Evolutionary conservation across 2,113 vertebrate species (phyloP).

Genomic region (Bos javanicus): DNA sequence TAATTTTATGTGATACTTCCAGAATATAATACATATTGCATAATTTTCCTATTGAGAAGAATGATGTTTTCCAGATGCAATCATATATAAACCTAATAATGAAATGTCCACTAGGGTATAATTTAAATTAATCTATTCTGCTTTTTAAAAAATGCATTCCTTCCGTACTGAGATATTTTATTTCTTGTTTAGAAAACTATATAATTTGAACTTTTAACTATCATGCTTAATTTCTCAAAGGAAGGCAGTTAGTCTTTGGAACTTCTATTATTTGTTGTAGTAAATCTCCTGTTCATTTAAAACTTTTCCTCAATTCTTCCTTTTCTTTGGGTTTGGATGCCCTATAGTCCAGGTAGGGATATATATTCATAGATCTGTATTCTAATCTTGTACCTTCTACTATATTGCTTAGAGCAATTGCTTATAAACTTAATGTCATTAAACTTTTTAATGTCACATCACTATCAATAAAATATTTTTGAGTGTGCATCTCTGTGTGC

Average conservation of each 20-base stretch:
- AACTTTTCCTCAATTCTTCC: neutral
- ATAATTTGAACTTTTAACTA: constrained; percentile 72
- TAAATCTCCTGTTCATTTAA: neutral
- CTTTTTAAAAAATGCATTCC: constrained; percentile 74
- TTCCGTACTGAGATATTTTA: constrained; percentile 78
- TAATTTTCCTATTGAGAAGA: constrained; percentile 84
- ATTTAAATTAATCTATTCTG: constrained; percentile 79
- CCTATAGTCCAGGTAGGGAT: neutral
- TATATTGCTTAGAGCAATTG: neutral
- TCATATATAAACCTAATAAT: constrained; percentile 84
- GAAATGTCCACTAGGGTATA: constrained; percentile 82
- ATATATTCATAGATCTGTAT: neutral
- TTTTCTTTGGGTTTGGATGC: neutral
- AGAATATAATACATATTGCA: constrained; percentile 79
- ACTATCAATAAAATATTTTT: constrained; percentile 8
- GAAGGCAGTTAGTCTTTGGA: constrained; percentile 42
- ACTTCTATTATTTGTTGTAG: constrained; percentile 6
- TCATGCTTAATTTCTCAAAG: constrained; percentile 72
- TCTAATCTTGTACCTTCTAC: neutral
- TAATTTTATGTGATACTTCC: constrained; percentile 82
- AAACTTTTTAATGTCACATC: neutral
- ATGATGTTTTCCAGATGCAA: constrained; percentile 86
- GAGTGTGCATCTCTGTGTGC: neutral
- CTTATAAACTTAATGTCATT: neutral
- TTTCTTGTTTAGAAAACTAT: constrained; percentile 75